These are phyloP conservation scores for Palythoa grandis DNA, from an alignment of 92 coral and sea anemone species.

Conservation along the genomic window DNA sequence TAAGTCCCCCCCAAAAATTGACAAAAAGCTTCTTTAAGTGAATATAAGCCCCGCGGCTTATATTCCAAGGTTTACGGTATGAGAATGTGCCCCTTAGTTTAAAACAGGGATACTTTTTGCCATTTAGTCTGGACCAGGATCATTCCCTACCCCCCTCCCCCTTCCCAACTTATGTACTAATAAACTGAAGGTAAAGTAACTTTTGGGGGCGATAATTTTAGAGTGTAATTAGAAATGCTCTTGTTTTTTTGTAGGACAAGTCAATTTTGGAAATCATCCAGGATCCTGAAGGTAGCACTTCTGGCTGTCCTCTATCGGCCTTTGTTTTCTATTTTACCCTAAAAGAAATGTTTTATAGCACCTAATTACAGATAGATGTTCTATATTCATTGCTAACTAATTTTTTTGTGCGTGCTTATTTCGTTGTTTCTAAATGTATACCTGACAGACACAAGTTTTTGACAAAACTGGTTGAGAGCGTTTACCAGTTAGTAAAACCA, in stretches of 20 bases:
- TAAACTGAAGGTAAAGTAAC: too few relatives aligned
- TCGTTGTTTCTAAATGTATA: background rate
- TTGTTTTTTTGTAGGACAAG: slow-evolving; percentile 74
- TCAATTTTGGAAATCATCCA: slow-evolving; percentile 97
- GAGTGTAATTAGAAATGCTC: background rate
- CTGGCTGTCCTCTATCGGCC: background rate
- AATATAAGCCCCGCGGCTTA: too few relatives aligned
- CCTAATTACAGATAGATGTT: background rate
- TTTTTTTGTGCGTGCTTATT: background rate
- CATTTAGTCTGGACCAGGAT: too few relatives aligned
- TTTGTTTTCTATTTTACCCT: background rate
- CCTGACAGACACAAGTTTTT: too few relatives aligned
- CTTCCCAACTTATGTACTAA: too few relatives aligned
- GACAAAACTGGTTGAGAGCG: background rate
- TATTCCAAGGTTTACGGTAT: too few relatives aligned
- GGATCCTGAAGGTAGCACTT: slow-evolving; percentile 88
- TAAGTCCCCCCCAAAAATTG: too few relatives aligned
- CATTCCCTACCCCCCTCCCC: too few relatives aligned
- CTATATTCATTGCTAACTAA: background rate
- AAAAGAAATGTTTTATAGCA: background rate
- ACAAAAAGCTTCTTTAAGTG: too few relatives aligned
- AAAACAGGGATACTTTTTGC: too few relatives aligned
- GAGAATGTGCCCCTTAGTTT: too few relatives aligned
- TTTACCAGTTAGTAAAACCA: background rate
- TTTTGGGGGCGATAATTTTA: background rate